These are phyloP conservation scores for Syrista parreyssii DNA, from an alignment of 2,888 invertebrate genomes.

Conservation along the genomic window DNA sequence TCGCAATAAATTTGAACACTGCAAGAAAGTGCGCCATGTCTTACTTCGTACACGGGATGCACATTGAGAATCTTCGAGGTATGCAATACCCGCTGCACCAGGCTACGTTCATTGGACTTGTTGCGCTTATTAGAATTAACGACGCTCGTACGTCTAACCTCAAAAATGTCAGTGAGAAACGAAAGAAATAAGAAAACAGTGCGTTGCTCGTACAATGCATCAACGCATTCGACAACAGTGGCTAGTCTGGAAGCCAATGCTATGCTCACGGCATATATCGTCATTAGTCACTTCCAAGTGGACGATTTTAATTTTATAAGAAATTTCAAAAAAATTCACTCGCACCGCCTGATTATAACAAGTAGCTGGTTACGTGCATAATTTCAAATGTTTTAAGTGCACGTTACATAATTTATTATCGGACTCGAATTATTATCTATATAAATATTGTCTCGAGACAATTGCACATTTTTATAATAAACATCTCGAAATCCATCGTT, in stretches of 20 bases:
- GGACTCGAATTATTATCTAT: background rate
- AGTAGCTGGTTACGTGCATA: background rate
- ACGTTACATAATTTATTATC: no score
- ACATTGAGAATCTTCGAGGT: background rate
- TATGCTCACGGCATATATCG: background rate
- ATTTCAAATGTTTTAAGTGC: background rate
- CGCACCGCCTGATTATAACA: no score
- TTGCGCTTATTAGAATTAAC: background rate
- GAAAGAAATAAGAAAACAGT: background rate
- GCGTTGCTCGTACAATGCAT: background rate
- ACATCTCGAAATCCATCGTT: background rate
- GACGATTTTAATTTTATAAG: background rate
- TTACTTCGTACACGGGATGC: background rate
- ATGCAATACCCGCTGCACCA: background rate
- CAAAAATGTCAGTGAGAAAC: background rate
- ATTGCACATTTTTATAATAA: background rate
- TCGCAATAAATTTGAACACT: conserved; percentile 21
- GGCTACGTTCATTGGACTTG: background rate
- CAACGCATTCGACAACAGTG: background rate
- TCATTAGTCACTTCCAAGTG: background rate
- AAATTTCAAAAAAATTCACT: background rate
- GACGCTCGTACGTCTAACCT: background rate
- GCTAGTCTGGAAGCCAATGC: background rate
- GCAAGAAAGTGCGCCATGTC: background rate
- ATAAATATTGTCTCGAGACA: background rate